Conservation (phyloP, 2,113 vertebrate species). For the Acrocephalus arundinaceus region DNA sequence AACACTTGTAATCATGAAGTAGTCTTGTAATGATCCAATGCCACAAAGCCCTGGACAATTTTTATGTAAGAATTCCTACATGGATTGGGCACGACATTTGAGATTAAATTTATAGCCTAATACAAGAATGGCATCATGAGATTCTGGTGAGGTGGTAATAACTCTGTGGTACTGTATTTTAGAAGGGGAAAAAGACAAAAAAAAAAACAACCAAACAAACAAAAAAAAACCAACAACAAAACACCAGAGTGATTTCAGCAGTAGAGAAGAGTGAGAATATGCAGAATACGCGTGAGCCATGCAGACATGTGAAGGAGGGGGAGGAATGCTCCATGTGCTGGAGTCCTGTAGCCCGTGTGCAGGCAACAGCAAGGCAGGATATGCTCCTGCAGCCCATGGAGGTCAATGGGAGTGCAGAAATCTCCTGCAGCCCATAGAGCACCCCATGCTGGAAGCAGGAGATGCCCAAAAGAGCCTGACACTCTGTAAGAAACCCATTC, state of each 20-base stretch:
- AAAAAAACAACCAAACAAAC: not conserved
- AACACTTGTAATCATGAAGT: not conserved
- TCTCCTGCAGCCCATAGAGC: not conserved
- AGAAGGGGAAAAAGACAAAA: not conserved
- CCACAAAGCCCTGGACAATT: not conserved
- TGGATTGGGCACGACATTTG: not conserved
- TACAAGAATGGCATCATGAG: accelerated
- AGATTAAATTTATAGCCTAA: not conserved
- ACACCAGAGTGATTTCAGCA: not conserved
- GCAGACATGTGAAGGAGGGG: not conserved
- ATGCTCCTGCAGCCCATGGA: not conserved
- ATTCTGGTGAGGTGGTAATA: not conserved
- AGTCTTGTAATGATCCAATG: not conserved
- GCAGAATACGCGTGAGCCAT: not conserved
- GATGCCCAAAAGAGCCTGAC: not conserved
- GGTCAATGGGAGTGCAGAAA: not conserved
- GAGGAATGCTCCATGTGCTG: not conserved
- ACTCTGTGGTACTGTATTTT: not conserved
- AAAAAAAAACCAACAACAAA: not conserved
- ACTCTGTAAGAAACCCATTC: accelerated
- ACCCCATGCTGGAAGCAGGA: not conserved
- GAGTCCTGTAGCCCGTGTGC: not conserved
- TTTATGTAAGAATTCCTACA: not conserved
- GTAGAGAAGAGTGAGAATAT: not conserved
- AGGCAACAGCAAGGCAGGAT: not conserved